Base-by-base conservation (phyloP, 2,888 invertebrate species). In the Poecilobothrus nobilitatus region DNA sequence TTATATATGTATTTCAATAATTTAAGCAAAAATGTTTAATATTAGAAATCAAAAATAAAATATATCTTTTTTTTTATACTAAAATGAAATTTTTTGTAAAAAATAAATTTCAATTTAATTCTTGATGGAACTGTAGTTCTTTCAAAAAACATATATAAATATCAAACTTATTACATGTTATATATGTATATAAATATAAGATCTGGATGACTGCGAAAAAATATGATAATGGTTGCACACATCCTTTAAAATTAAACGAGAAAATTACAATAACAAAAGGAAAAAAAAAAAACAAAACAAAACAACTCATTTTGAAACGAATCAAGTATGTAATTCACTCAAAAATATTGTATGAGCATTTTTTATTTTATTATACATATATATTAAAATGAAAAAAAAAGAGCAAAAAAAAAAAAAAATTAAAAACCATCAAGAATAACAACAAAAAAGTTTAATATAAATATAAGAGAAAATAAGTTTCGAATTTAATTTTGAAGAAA, bases 401-500 rank as follows among this genome's bases (percentile, higher is more conserved):
- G 2, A 12, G 1, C 7, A 6, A 6, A 41, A 41, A 12, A 41
- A 1, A 41, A 41, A 41, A 41, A 9, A 41, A 15, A n/a, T n/a
- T n/a, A n/a, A n/a, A n/a, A n/a, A n/a, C n/a, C n/a, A n/a, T n/a
- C n/a, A n/a, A n/a, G n/a, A n/a, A n/a, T n/a, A n/a, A n/a, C n/a
- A n/a, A n/a, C n/a, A 41, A 41, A 41, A 41, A n/a, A 53, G 15
- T 18, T 53, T 3, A 53, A 53, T 53, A 27, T 27, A n/a, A n/a
- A n/a, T 53, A 53, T 53, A 18, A 18, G 18, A n/a, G 53, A 53
- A 53, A 53, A 53, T 44, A 44, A 44, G 44, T 53, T 53, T 53
- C n/a, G 18, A 53, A 53, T 53, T 53, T 53, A 53, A 53, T 53
- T 53, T 53, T 53, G 53, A 53, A 53, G 53, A 53, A 53, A 53